Evolutionary conservation across 2,888 invertebrate species (phyloP), one percentile per base, ranked within the genome.

Genomic region (Meiosimyza platycephala): DNA sequence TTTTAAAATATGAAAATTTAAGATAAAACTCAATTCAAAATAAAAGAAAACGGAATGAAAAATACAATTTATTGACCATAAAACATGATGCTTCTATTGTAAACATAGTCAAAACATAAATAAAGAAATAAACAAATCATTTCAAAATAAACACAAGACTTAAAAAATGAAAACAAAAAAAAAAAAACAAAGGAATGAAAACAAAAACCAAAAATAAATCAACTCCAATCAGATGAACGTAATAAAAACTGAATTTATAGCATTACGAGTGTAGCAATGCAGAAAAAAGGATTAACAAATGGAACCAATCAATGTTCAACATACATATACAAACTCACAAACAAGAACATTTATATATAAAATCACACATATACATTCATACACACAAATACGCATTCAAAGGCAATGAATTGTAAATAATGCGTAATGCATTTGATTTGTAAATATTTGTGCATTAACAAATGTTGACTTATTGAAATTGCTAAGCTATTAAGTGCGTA

Each of bases 191-290:
- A 54, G 15, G 15, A 54, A 54, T 16, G 18, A 7, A 55, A 16
- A 18, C 18, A 16, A 55, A 22, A 7, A 28, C 12, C 22, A 12
- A 18, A 57, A 57, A 57, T 57, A 57, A 57, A 22, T 28, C 57
- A 57, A 55, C 57, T 28, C 40, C 40, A 57, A 57, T 22, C 15
- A 57, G 28, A 22, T 57, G 15, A 57, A 22, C 13, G 57, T 28
- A 57, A 57, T 57, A 57, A 57, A 57, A 12, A 57, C 40, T 57
- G 57, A 57, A 57, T 57, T 57, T 57, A 57, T 57, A 57, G 57
- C 57, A 28, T 28, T 28, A 57, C 22, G 22, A 57, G 15, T 12
- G 15, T 28, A 18, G 18, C 16, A 28, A 57, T 22, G 57, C 57
- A 57, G 57, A 22, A 28, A 28, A 57, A 28, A 57, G 57, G 15